Evolutionary conservation across 2,113 vertebrate species (phyloP).

Genomic region (Bambusicola thoracicus): DNA sequence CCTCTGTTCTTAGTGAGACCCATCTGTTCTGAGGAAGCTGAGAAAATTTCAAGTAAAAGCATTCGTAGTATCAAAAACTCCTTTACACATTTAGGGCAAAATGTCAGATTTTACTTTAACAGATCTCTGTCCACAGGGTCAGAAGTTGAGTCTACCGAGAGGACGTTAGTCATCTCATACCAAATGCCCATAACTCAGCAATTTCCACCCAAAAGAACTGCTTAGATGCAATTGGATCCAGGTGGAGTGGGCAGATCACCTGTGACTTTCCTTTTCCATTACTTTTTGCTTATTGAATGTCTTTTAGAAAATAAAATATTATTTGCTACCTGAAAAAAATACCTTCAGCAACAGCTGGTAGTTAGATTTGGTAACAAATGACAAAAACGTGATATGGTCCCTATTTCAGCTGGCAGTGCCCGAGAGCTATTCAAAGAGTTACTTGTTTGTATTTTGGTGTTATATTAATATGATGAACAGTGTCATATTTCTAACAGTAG

Average conservation of each 20-base stretch:
- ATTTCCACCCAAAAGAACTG: neutral
- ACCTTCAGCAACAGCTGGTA: neutral
- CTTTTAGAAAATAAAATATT: neutral
- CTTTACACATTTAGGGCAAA: conserved; percentile 59
- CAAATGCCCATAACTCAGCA: conserved; percentile 1
- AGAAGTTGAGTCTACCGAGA: conserved; percentile 1
- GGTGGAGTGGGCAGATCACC: neutral
- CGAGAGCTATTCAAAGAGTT: neutral
- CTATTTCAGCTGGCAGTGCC: neutral
- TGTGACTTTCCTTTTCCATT: neutral
- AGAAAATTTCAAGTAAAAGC: conserved; percentile 47
- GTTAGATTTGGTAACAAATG: neutral
- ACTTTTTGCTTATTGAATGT: neutral
- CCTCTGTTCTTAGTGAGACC: conserved; percentile 27
- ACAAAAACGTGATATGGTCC: neutral
- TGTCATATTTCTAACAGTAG: neutral
- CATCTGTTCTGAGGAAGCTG: conserved; percentile 62
- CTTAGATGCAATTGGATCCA: conserved; percentile 41
- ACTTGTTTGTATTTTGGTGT: neutral
- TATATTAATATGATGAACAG: neutral
- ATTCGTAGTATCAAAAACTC: conserved; percentile 19
- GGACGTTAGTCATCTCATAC: neutral
- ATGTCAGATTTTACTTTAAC: conserved; percentile 52
- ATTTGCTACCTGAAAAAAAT: neutral
- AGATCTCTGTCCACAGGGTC: conserved; percentile 20